Evolutionary conservation across 1,140 invertebrate species (phyloP).

Genomic region (Thrips palmi): DNA sequence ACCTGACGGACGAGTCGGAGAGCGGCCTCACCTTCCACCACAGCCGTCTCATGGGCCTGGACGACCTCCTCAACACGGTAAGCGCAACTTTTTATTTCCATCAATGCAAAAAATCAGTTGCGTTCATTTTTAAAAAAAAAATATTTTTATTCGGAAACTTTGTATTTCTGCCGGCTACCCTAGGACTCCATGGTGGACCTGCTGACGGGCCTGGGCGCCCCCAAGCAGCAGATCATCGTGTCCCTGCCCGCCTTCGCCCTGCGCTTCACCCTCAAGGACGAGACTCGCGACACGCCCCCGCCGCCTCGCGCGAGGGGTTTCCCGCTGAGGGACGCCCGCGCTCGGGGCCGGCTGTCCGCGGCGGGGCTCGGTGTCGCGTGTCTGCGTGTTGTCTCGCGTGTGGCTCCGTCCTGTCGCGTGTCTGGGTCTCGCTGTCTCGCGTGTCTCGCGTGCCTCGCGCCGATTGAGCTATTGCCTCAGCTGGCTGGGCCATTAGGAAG

Average conservation of each 20-base stretch:
- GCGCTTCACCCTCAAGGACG: conserved; percentile 41
- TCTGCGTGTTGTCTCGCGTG: no score
- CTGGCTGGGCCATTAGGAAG: no score
- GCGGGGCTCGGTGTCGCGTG: no score
- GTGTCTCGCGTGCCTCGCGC: no score
- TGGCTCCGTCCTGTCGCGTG: no score
- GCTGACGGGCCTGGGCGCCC: conserved; percentile 45
- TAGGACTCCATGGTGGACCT: conserved; percentile 64
- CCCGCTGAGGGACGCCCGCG: no score
- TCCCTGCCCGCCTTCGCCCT: conserved; percentile 45
- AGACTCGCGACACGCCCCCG: conserved; percentile 43
- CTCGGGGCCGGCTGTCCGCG: no score
- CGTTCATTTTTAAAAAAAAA: not conserved
- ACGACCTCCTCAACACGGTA: conserved; percentile 59
- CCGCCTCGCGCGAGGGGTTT: conserved; percentile 36
- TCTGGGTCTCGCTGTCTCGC: no score
- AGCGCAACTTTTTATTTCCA: conserved; percentile 17
- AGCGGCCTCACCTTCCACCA: conserved; percentile 46
- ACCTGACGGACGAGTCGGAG: conserved; percentile 39
- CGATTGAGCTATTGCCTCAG: no score
- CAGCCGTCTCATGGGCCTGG: conserved; percentile 51
- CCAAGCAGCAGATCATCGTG: conserved; percentile 45
- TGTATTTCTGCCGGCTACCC: conserved; percentile 17
- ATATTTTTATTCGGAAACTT: conserved; percentile 2
- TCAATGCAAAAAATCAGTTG: no score